Percentiles rank a stretch among this genome's conserved stretches.
These are phyloP conservation scores for Tiphia femorata DNA, from an alignment of 2,888 invertebrate genomes.

Conservation along the genomic window DNA sequence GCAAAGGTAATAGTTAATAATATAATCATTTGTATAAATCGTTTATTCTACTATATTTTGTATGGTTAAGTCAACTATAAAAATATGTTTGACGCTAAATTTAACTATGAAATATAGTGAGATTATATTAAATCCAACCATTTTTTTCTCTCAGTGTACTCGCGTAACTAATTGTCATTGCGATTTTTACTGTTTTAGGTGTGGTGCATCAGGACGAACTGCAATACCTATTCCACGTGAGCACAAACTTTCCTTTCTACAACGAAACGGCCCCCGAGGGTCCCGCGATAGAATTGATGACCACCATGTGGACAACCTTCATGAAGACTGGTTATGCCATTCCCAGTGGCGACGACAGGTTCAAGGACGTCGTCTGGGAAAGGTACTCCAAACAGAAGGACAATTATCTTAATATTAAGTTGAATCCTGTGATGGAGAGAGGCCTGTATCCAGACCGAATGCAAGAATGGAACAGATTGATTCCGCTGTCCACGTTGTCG, in stretches of 20 bases:
- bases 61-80: no score
- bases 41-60: no score
- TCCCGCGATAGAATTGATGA: constrained; percentile 66
- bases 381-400: constrained; percentile 56
- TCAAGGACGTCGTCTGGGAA: constrained; percentile 66
- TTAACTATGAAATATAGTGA: no score
- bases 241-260: constrained; percentile 61
- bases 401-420: constrained; percentile 67
- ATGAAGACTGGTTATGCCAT: constrained; percentile 70
- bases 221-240: constrained; percentile 70
- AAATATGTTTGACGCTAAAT: no score
- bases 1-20: no score
- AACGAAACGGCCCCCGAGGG: constrained; percentile 67
- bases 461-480: constrained; percentile 67
- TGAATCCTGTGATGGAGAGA: constrained; percentile 61
- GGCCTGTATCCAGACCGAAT: constrained; percentile 62
- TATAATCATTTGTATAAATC: no score
- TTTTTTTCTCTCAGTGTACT: no score
- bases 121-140: no score
- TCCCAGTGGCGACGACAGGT: constrained; percentile 59
- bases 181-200: constrained; percentile 61
- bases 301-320: constrained; percentile 69
- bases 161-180: no score
- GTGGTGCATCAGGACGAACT: constrained; percentile 71
- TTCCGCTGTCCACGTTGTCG: constrained; percentile 49